Evolutionary conservation across 2,888 invertebrate genomes (phyloP).

Genomic region (Branchipolynoe longqiensis): DNA sequence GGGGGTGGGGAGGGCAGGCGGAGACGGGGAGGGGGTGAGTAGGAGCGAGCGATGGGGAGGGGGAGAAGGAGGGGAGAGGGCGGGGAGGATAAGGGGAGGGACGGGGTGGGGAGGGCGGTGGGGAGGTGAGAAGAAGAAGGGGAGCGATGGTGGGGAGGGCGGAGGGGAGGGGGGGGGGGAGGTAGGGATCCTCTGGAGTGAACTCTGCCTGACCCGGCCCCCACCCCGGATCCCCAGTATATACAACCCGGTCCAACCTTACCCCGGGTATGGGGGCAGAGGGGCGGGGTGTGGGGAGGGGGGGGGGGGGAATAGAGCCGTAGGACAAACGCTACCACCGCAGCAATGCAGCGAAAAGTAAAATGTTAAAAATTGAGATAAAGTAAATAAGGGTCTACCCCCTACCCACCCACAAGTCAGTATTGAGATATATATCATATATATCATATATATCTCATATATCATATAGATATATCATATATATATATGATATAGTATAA

Average conservation of each 20-base stretch:
- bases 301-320: no score
- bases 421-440: no score
- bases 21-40: neutral
- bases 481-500: no score
- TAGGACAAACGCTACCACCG: no score
- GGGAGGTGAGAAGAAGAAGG: neutral
- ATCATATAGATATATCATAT: no score
- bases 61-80: neutral
- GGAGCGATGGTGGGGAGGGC: neutral
- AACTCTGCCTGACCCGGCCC: constrained; percentile 53
- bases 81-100: neutral
- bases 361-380: no score
- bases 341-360: no score
- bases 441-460: no score
- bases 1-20: neutral
- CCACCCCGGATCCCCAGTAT: neutral
- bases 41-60: neutral
- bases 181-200: constrained; percentile 17
- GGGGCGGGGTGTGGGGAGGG: no score
- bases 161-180: neutral
- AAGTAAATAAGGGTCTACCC: no score
- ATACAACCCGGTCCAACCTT: constrained; percentile 12
- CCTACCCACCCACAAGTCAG: no score
- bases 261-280: no score
- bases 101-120: neutral